Percentiles rank a stretch among this genome's conserved stretches.
Conservation (phyloP, 2,888 invertebrate genomes). For the Gasteruption jaculator region DNA sequence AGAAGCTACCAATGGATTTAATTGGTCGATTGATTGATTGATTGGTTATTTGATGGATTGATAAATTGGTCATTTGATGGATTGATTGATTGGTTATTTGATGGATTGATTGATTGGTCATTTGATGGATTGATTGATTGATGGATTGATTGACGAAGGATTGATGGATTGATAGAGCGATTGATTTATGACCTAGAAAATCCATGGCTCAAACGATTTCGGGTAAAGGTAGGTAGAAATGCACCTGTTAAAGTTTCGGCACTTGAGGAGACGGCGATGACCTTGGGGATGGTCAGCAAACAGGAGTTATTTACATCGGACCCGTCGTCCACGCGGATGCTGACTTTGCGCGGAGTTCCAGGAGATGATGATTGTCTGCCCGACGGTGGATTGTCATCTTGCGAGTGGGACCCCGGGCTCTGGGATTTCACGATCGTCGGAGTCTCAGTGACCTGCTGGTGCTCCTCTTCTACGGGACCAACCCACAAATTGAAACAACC, state of each 20-base stretch:
- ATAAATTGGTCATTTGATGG: too few relatives aligned
- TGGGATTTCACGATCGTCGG: constrained; percentile 38
- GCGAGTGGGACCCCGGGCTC: constrained; percentile 20
- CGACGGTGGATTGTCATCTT: constrained; percentile 18
- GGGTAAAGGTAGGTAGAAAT: too few relatives aligned
- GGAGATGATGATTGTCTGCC: too few relatives aligned
- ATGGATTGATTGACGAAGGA: too few relatives aligned
- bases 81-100: too few relatives aligned
- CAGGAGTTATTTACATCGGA: constrained; percentile 57
- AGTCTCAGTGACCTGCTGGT: constrained; percentile 45
- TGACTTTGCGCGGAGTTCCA: constrained; percentile 45
- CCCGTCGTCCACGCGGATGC: constrained; percentile 49
- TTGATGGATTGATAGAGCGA: too few relatives aligned
- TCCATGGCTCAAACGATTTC: not conserved
- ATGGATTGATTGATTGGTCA: too few relatives aligned
- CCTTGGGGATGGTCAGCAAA: constrained; percentile 69
- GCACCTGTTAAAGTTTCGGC: constrained; percentile 74
- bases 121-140: too few relatives aligned
- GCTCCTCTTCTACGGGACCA: constrained; percentile 54
- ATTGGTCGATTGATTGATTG: too few relatives aligned
- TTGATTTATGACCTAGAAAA: too few relatives aligned
- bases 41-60: too few relatives aligned
- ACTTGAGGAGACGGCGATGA: constrained; percentile 69
- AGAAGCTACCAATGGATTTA: too few relatives aligned
- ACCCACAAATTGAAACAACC: constrained; percentile 2